Conservation (phyloP, 2,797 vertebrate genomes). For the Anolis apletophallus region DNA sequence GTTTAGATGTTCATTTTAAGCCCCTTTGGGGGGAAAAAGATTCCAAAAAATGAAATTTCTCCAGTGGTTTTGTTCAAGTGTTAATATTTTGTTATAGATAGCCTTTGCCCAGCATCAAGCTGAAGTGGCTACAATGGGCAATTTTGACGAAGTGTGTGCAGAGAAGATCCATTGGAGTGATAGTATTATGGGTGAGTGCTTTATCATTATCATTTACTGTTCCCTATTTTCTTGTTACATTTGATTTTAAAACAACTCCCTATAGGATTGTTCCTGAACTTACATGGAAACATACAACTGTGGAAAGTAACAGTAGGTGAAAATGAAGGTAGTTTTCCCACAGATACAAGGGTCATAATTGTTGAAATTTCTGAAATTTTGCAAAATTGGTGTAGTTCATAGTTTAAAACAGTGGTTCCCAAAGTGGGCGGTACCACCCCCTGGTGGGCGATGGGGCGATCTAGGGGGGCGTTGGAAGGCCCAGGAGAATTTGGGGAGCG, state of each 20-base stretch:
- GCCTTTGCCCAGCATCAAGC: constrained; percentile 91
- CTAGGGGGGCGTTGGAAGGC: too few species aligned
- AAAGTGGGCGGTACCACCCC: too few species aligned
- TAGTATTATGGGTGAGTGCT: constrained; percentile 83
- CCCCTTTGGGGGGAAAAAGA: not conserved
- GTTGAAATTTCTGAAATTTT: too few species aligned
- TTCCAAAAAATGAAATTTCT: not conserved
- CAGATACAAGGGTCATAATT: too few species aligned
- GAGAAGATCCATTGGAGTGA: constrained; percentile 86
- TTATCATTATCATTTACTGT: not conserved
- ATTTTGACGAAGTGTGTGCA: constrained; percentile 67
- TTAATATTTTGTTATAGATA: constrained; percentile 71
- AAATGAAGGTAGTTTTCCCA: too few species aligned
- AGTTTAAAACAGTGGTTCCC: too few species aligned
- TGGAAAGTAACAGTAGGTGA: too few species aligned
- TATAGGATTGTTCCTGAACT: too few species aligned
- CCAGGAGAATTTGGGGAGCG: too few species aligned
- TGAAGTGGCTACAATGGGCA: constrained; percentile 84
- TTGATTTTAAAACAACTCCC: not conserved
- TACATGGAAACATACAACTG: too few species aligned
- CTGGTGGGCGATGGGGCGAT: too few species aligned
- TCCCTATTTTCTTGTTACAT: not conserved
- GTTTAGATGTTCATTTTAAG: not conserved
- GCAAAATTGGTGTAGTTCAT: too few species aligned
- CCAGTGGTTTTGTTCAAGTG: not conserved